These are phyloP conservation scores for Girardinichthys multiradiatus DNA, from an alignment of 2,113 vertebrate genomes.

Conservation along the genomic window DNA sequence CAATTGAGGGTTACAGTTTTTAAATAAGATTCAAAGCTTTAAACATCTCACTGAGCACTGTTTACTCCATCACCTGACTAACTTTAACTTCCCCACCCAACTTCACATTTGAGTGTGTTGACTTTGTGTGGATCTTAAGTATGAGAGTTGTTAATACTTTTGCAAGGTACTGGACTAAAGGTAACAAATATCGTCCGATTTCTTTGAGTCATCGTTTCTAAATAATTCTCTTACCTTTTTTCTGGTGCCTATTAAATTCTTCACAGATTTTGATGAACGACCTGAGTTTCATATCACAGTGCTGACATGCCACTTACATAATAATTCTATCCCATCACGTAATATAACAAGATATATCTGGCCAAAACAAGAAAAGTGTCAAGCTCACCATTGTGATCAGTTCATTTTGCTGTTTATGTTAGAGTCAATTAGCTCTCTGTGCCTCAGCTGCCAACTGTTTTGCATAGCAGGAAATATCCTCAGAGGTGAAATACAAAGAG, in stretches of 20 bases:
- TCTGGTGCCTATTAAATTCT: constrained; percentile 10
- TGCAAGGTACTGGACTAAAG: too few relatives aligned
- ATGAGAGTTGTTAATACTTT: too few relatives aligned
- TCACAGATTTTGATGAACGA: neutral
- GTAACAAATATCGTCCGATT: constrained; percentile 17
- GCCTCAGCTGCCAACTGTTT: constrained; percentile 5
- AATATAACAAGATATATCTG: constrained; percentile 40
- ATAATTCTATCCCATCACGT: constrained; percentile 17
- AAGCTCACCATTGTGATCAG: too few relatives aligned
- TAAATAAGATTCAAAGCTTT: too few relatives aligned
- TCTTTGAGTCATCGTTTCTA: constrained; percentile 30
- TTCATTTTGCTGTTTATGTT: constrained; percentile 10
- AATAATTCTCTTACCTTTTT: constrained; percentile 2
- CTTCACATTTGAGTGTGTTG: too few relatives aligned
- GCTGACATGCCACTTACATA: constrained; percentile 24
- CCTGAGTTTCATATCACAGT: constrained; percentile 28
- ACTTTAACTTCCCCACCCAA: too few relatives aligned
- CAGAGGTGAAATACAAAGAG: neutral
- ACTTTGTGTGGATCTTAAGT: too few relatives aligned
- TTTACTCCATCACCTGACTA: too few relatives aligned
- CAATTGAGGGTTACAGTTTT: too few relatives aligned
- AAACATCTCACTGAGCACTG: too few relatives aligned
- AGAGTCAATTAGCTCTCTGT: neutral
- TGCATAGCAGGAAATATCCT: constrained; percentile 28
- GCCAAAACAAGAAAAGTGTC: neutral